Evolutionary conservation across 2,888 invertebrate species (phyloP).

Genomic region (Linnaemya vulpina): DNA sequence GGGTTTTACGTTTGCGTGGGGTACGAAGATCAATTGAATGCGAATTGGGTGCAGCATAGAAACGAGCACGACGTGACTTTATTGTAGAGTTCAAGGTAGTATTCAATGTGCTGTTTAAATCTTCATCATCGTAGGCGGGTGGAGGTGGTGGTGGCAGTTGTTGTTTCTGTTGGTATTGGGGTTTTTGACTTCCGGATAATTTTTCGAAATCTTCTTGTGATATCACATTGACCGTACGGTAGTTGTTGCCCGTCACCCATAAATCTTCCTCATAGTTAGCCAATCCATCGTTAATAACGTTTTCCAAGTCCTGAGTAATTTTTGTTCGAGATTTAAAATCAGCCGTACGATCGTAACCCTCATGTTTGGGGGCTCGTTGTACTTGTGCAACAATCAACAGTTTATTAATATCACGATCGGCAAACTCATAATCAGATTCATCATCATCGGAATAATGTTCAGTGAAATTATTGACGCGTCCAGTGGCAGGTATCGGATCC

Average conservation of each 20-base stretch:
- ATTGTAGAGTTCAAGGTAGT: conserved; percentile 78
- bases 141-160: conserved; percentile 93
- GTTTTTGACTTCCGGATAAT: conserved; percentile 85
- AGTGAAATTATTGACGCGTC: conserved; percentile 91
- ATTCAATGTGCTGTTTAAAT: conserved; percentile 72
- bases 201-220: conserved; percentile 94
- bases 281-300: conserved; percentile 98
- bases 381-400: conserved; percentile 96
- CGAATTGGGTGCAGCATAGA: conserved; percentile 97
- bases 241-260: conserved; percentile 87
- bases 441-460: conserved; percentile 90
- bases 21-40: conserved; percentile 86
- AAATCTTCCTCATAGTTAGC: conserved; percentile 97
- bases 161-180: conserved; percentile 85
- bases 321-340: conserved; percentile 95
- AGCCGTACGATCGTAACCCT: conserved; percentile 94
- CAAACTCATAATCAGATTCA: conserved; percentile 94
- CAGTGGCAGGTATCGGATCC: conserved; percentile 88
- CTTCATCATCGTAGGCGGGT: conserved; percentile 86
- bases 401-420: conserved; percentile 96
- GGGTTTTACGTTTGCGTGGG: conserved; percentile 93
- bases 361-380: conserved; percentile 89
- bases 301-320: conserved; percentile 96
- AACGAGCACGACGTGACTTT: conserved; percentile 87
- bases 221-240: conserved; percentile 94